phyloP scores from a whole-genome alignment of 2,113 vertebrate species.

The Enhydra lutris region DNA sequence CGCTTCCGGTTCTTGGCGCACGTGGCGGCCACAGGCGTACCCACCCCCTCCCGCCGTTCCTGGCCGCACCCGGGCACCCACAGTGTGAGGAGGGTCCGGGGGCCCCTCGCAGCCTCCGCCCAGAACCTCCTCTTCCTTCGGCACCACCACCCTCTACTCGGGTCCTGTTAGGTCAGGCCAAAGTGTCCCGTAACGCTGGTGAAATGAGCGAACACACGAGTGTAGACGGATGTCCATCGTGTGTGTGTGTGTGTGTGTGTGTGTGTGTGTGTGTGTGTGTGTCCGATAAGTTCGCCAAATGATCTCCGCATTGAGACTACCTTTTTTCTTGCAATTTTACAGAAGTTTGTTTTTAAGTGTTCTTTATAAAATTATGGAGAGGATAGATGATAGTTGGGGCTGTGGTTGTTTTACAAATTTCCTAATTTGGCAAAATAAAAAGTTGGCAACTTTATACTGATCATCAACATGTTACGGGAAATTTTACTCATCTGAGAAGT shows the following conservation, averaged over 20 bases:
- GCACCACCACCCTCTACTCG: too few relatives aligned
- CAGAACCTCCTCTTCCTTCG: background rate
- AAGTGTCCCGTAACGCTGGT: background rate
- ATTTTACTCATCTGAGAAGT: background rate
- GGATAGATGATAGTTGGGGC: background rate
- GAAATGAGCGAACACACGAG: background rate
- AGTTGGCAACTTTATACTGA: background rate
- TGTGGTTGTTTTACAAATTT: background rate
- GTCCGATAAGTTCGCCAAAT: background rate
- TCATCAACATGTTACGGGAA: background rate
- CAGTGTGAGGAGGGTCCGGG: too few relatives aligned
- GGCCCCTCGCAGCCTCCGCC: background rate
- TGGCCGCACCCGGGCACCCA: rapidly evolving
- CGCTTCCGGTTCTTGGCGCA: background rate
- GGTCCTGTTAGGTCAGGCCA: background rate
- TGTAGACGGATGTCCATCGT: background rate
- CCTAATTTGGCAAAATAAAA: background rate
- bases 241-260: background rate
- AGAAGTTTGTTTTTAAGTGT: background rate
- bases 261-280: background rate
- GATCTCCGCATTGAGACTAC: background rate
- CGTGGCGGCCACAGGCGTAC: background rate
- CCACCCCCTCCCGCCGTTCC: too few relatives aligned
- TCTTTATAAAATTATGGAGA: background rate
- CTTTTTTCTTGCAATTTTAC: background rate